Evolutionary conservation across 2,888 invertebrate species (phyloP).

Genomic region (Volucella inanis): DNA sequence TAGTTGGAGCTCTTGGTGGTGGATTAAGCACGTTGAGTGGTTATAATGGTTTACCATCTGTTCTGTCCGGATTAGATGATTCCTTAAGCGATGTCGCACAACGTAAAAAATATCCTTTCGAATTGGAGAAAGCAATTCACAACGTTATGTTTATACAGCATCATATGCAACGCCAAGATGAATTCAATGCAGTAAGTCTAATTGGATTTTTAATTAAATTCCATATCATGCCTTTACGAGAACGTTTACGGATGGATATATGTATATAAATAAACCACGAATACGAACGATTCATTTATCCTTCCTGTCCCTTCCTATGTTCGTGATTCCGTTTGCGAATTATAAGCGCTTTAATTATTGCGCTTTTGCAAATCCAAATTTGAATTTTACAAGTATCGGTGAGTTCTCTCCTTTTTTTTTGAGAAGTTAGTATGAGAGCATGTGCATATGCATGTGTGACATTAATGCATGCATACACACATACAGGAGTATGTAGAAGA

Average conservation of each 20-base stretch:
- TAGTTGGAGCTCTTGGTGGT: constrained; percentile 89
- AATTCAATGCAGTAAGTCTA: constrained; percentile 93
- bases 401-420: too few relatives aligned
- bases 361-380: too few relatives aligned
- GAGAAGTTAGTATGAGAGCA: too few relatives aligned
- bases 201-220: constrained; percentile 40
- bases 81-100: constrained; percentile 91
- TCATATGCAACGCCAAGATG: constrained; percentile 96
- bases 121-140: constrained; percentile 95
- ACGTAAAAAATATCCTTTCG: constrained; percentile 94
- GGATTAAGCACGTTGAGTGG: constrained; percentile 85
- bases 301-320: too few relatives aligned
- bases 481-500: too few relatives aligned
- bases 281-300: neutral
- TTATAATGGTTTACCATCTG: constrained; percentile 92
- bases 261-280: neutral
- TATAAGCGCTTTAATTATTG: too few relatives aligned
- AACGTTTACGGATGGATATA: neutral
- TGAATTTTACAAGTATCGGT: too few relatives aligned
- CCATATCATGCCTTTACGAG: neutral
- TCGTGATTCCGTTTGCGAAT: too few relatives aligned
- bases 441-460: too few relatives aligned
- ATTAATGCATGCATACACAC: too few relatives aligned
- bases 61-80: constrained; percentile 92
- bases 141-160: constrained; percentile 98